Evolutionary conservation across 2,888 invertebrate genomes (phyloP).

Genomic region (Blastobasis lacticolella): DNA sequence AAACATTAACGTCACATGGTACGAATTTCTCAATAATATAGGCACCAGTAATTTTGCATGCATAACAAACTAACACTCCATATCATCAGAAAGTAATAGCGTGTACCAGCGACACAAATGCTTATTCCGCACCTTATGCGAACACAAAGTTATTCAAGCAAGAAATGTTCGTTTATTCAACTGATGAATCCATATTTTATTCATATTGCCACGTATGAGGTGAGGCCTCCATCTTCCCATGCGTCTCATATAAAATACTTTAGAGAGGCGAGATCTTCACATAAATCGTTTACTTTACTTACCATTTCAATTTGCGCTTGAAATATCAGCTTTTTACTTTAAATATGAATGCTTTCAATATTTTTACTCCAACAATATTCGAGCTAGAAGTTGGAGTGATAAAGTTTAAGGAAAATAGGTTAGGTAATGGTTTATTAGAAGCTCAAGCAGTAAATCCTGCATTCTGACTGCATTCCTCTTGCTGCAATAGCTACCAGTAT

Average conservation of each 20-base stretch:
- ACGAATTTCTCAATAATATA: too few species aligned
- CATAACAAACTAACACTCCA: too few species aligned
- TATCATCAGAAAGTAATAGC: slow-evolving; percentile 4
- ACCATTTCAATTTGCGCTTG: not conserved
- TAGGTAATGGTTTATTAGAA: too few species aligned
- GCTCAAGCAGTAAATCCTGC: too few species aligned
- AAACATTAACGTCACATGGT: too few species aligned
- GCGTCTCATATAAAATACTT: slow-evolving; percentile 30
- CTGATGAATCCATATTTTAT: slow-evolving; percentile 67
- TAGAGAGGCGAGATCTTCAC: slow-evolving; percentile 23
- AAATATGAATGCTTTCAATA: too few species aligned
- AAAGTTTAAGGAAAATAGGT: slow-evolving; percentile 5
- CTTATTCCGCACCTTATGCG: slow-evolving; percentile 36
- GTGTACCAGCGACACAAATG: slow-evolving; percentile 22
- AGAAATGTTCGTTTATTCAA: slow-evolving; percentile 52
- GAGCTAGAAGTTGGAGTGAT: not conserved
- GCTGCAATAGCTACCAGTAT: too few species aligned
- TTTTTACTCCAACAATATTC: too few species aligned
- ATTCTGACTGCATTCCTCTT: not conserved
- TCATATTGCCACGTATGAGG: slow-evolving; percentile 50
- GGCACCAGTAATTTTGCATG: too few species aligned
- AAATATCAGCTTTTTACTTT: too few species aligned
- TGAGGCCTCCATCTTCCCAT: slow-evolving; percentile 27
- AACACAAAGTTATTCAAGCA: slow-evolving; percentile 38
- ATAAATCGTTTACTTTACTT: slow-evolving; percentile 23